Base-by-base conservation (phyloP, 2,113 vertebrate genomes). In the Potamarius usumacintae region DNA sequence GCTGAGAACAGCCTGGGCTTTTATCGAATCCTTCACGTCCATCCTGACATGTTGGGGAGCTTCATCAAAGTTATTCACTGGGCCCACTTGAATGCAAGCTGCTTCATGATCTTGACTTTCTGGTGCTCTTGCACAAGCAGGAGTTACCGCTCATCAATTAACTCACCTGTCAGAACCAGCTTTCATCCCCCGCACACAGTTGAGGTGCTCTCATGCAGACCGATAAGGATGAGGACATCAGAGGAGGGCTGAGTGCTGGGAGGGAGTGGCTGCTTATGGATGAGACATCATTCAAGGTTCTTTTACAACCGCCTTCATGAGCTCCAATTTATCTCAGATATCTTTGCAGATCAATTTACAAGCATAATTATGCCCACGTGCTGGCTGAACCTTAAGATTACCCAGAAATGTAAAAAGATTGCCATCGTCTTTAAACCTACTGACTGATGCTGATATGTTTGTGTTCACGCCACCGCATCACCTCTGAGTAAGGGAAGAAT, bases 131-230 rank as follows among this genome's bases (percentile, higher is more conserved):
- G 34, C 62, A 84, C 83, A 90, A 92, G 90, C 87, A 82, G 91
- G 84, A 90, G 94, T 92, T 91, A 90, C 91, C 90, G 86, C 80
- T 91, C 93, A 94, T 94, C 80, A 92, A 94, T 94, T 90, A 88
- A 82, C 78, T 93, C 27, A 82, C 85, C 85, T 77, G 82, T 83
- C 88, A 62, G 77, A 89, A 89, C 91, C 88, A 80, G 50, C 52
- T 89, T 89, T 89, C 78, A 91, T 55, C 89, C 79, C 30, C 88
- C 76, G 82, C 87, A 90, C 91, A 90, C 88, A 87, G 85, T 34
- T 84, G 88, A 84, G 85, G 90, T 58, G 87, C 88, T 50, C 27
- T 83, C 62, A 77, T 53, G 86, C 27, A 77, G 85, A 72, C 71
- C 12, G 15, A 50, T 71, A 20, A 62, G 1, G 81, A 79, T 71